Percentiles rank a stretch among this genome's conserved stretches.
Evolutionary conservation across 2,888 invertebrate genomes (phyloP).

Genomic region (Anthophora plumipes): DNA sequence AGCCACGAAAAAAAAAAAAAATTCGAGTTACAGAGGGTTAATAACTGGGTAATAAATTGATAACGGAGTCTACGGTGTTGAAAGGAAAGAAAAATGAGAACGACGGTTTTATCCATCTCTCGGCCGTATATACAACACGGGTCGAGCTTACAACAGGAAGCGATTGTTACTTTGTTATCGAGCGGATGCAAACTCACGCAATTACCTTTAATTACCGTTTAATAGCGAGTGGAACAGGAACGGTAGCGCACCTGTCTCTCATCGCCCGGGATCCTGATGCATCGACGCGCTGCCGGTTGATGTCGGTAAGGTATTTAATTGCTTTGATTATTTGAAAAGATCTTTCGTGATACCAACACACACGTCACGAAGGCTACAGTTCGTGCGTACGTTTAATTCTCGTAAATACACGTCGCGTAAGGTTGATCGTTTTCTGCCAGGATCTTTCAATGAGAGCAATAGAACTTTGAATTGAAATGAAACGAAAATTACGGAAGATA

Average conservation of each 20-base stretch:
- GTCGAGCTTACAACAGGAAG: conserved; percentile 63
- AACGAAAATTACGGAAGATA: too few relatives aligned
- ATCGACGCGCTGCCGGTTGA: conserved; percentile 60
- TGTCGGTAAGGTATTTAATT: conserved; percentile 60
- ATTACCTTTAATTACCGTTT: conserved; percentile 74
- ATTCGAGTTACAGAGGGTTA: too few relatives aligned
- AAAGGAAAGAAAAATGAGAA: not conserved
- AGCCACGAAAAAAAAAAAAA: too few relatives aligned
- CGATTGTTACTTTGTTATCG: conserved; percentile 70
- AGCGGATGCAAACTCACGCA: conserved; percentile 68
- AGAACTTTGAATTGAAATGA: too few relatives aligned
- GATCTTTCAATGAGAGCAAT: too few relatives aligned
- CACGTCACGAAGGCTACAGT: conserved; percentile 36
- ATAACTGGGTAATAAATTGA: not conserved
- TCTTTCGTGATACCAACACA: conserved; percentile 50
- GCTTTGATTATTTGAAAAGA: conserved; percentile 67
- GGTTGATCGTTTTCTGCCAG: conserved; percentile 24
- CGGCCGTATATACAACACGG: not conserved
- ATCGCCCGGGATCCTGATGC: conserved; percentile 55
- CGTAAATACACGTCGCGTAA: conserved; percentile 11
- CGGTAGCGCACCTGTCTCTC: conserved; percentile 59
- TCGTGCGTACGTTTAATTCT: conserved; percentile 25
- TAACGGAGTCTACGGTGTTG: not conserved
- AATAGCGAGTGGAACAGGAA: conserved; percentile 64
- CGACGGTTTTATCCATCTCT: conserved; percentile 12